A percentile compares a stretch with the other conserved stretches of the same genome.
Conservation (phyloP, 2,888 invertebrate genomes). For the Drosophila barbarae region DNA sequence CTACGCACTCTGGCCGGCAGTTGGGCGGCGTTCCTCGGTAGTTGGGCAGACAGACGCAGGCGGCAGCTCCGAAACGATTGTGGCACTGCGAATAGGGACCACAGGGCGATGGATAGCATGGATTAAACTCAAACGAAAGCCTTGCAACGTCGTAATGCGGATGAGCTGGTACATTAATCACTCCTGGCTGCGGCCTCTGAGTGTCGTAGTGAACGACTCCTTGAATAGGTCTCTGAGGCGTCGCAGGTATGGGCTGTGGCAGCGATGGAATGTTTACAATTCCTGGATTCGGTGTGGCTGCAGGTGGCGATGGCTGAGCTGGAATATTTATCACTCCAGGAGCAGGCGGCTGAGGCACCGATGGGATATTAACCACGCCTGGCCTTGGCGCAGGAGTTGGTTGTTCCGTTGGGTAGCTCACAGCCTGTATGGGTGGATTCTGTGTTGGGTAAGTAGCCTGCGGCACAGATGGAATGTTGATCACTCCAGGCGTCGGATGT, state of each 20-base stretch:
- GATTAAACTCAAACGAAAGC: conserved; percentile 68
- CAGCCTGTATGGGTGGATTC: not conserved
- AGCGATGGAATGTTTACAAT: conserved; percentile 32
- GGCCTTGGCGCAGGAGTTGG: conserved; percentile 13
- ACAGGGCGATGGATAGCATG: conserved; percentile 84
- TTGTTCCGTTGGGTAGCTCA: conserved; percentile 23
- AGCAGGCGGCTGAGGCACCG: conserved; percentile 1
- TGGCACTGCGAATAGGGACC: conserved; percentile 85
- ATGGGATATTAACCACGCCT: conserved; percentile 27
- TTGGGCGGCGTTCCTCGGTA: conserved; percentile 83
- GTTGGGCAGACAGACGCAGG: conserved; percentile 82
- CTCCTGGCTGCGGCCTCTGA: conserved; percentile 31
- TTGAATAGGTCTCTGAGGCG: conserved; percentile 53
- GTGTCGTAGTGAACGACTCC: conserved; percentile 58
- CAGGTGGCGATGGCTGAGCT: conserved; percentile 8
- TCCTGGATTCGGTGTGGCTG: conserved; percentile 16
- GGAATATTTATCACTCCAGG: conserved; percentile 36
- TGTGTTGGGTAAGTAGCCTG: conserved; percentile 15
- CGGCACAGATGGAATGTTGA: conserved; percentile 11
- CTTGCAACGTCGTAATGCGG: conserved; percentile 46
- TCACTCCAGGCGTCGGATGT: conserved; percentile 26
- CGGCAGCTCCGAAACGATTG: conserved; percentile 83
- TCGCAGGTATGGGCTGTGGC: conserved; percentile 52
- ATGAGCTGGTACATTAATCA: conserved; percentile 13
- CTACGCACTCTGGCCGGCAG: conserved; percentile 82